phyloP scores from a whole-genome alignment of 2,113 vertebrate species.

The Tamias sibiricus region DNA sequence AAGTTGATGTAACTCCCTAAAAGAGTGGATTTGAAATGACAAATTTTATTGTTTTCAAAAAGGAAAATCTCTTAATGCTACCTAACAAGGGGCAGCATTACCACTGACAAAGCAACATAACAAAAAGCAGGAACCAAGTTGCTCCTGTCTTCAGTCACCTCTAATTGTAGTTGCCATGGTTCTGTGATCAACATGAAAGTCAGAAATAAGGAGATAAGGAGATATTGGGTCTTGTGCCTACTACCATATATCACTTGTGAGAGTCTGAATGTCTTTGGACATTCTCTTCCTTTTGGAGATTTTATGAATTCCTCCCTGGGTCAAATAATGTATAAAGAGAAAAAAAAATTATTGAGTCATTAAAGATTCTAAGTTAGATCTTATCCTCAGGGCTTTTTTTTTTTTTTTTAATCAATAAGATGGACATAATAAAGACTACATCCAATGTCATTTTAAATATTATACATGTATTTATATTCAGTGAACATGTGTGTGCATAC shows the following conservation, averaged over 20 bases:
- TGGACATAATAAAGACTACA: neutral
- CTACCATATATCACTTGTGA: neutral
- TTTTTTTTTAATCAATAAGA: neutral
- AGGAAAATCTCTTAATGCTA: neutral
- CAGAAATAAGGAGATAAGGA: neutral
- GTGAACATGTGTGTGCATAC: neutral
- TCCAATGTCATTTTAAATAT: neutral
- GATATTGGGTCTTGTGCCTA: neutral
- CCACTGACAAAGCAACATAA: neutral
- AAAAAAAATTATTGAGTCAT: neutral
- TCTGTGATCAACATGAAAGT: neutral
- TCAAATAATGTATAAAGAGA: constrained; percentile 4
- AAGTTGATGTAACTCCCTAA: neutral
- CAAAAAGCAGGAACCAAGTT: neutral
- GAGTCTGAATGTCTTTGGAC: neutral
- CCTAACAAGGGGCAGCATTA: neutral
- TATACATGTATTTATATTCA: neutral
- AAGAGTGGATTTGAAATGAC: neutral
- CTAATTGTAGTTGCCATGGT: neutral
- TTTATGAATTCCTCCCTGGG: neutral
- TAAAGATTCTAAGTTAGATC: neutral
- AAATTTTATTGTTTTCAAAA: neutral
- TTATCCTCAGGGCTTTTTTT: neutral
- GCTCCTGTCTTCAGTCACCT: neutral
- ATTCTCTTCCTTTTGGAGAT: neutral